Evolutionary conservation across 2,113 vertebrate genomes (phyloP).

Genomic region (Amphilophus citrinellus): DNA sequence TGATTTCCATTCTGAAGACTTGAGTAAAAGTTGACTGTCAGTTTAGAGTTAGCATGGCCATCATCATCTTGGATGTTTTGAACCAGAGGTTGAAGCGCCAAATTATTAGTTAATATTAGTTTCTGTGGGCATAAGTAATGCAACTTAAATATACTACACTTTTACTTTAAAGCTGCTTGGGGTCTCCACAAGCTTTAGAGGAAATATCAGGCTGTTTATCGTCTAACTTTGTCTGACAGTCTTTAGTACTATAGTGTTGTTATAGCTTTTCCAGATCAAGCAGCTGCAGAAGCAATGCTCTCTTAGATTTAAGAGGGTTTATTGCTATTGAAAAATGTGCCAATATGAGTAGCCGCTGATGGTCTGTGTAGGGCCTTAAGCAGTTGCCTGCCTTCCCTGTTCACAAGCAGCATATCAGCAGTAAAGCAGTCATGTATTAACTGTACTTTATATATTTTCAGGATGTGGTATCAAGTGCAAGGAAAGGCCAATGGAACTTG

Average conservation of each 20-base stretch:
- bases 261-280: background rate
- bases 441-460: conserved; percentile 58
- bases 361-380: background rate
- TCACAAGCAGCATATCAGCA: background rate
- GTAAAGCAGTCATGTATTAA: background rate
- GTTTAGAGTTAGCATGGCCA: too few species aligned
- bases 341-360: background rate
- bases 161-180: too few species aligned
- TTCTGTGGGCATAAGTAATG: background rate
- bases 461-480: conserved; percentile 93
- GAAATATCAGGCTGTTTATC: too few species aligned
- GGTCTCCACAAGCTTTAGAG: too few species aligned
- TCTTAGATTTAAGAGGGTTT: background rate
- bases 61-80: background rate
- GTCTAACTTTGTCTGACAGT: background rate
- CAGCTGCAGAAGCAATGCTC: background rate
- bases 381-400: background rate
- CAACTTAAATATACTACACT: too few species aligned
- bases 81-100: background rate
- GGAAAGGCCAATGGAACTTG: conserved; percentile 93
- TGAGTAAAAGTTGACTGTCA: too few species aligned
- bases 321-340: background rate
- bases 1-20: too few species aligned
- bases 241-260: background rate
- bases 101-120: background rate